Conservation (phyloP, 2,888 invertebrate species). For the Agonopterix alstromeriana region DNA sequence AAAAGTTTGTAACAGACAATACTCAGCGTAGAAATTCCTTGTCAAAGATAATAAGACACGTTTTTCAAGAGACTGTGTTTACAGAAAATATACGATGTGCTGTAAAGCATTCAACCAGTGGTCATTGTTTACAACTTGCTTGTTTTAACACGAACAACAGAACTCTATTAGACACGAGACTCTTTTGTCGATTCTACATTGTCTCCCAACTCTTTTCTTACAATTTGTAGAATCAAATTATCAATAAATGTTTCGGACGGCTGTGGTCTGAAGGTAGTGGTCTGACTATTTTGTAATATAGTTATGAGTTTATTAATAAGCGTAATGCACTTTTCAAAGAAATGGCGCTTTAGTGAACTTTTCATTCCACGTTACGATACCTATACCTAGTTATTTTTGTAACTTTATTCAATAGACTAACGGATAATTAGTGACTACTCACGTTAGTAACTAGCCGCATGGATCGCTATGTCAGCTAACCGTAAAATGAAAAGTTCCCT, state of each 20-base stretch:
- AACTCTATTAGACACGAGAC: too few relatives aligned
- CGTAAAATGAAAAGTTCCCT: conserved; percentile 72
- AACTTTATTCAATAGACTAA: background rate
- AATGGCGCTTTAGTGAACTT: conserved; percentile 66
- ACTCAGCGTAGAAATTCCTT: conserved; percentile 32
- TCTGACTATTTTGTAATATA: conserved; percentile 39
- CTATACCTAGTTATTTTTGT: background rate
- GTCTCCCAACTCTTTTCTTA: conserved; percentile 27
- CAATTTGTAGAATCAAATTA: conserved; percentile 32
- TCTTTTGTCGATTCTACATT: too few relatives aligned
- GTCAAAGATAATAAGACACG: conserved; percentile 37
- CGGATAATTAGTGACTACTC: background rate
- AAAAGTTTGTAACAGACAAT: conserved; percentile 44
- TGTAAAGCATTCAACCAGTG: conserved; percentile 45
- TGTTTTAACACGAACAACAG: conserved; percentile 31
- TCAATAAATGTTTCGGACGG: conserved; percentile 48
- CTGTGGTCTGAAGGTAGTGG: conserved; percentile 40
- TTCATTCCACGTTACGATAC: conserved; percentile 55
- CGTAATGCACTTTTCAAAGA: conserved; percentile 51
- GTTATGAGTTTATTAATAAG: conserved; percentile 52
- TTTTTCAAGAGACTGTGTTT: conserved; percentile 32
- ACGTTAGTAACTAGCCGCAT: background rate
- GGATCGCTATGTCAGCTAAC: conserved; percentile 6
- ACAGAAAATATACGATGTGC: conserved; percentile 48
- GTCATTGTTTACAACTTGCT: conserved; percentile 45